Evolutionary conservation across 2,888 invertebrate genomes (phyloP).

Genomic region (Teleogryllus oceanicus): DNA sequence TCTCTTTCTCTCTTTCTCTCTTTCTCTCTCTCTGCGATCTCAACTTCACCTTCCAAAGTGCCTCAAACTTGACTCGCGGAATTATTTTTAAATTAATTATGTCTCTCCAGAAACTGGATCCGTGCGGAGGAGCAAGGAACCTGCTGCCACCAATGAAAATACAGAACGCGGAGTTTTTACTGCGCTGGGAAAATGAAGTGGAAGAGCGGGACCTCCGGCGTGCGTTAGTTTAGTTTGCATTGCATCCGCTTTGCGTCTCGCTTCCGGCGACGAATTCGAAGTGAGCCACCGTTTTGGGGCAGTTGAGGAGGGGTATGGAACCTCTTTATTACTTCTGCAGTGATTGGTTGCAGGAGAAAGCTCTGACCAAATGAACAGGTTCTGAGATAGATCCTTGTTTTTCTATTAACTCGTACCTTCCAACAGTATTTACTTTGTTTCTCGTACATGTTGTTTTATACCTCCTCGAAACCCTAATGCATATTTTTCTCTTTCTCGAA

Average conservation of each 20-base stretch:
- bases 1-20: not conserved
- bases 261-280: not conserved
- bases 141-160: not conserved
- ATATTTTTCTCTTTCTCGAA: too few relatives aligned
- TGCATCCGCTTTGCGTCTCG: not conserved
- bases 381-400: too few relatives aligned
- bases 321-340: too few relatives aligned
- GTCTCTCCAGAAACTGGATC: not conserved
- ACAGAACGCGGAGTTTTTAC: not conserved
- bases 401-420: too few relatives aligned
- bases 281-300: too few relatives aligned
- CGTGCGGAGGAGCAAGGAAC: not conserved
- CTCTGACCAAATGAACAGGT: too few relatives aligned
- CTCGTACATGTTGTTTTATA: too few relatives aligned
- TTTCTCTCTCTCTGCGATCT: not conserved
- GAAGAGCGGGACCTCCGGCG: not conserved
- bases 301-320: too few relatives aligned
- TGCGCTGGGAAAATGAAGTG: not conserved
- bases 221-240: not conserved
- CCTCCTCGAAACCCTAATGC: too few relatives aligned
- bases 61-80: constrained; percentile 18
- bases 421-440: too few relatives aligned
- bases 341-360: too few relatives aligned
- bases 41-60: constrained; percentile 10
- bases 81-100: constrained; percentile 18